Evolutionary conservation across 2,888 invertebrate genomes (phyloP), one percentile per base, ranked within the genome.

Genomic region (Bembecia ichneumoniformis): DNA sequence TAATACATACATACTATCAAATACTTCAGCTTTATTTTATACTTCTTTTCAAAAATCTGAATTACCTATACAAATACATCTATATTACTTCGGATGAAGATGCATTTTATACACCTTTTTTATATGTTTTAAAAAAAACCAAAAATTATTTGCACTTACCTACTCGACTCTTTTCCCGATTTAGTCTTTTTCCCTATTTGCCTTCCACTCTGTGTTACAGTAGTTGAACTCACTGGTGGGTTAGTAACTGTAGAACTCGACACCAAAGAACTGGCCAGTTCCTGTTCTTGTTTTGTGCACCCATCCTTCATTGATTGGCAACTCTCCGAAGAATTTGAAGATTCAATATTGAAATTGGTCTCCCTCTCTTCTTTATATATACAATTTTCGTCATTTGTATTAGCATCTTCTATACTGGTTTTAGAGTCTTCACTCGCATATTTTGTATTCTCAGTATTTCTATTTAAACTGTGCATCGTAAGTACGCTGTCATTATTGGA

Each of bases 291-390:
- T 51, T 84, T 86, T 5, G 77, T 61, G 14, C 67, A 62, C 0
- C 73, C 62, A 47, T 87, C 87, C 54, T 84, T 87, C 75, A 82
- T 73, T 16, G 87, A 87, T 46, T 87, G 83, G 62, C 82, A 82
- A 54, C 87, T 87, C 55, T 87, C 87, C 1, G 87, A 87, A 1
- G 87, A 87, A 53, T 86, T 87, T 36, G 87, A 87, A 5, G 83
- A 84, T 57, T 87, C 87, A 82, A 87, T 86, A 59, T 86, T 86
- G 59, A 71, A 87, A 59, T 84, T 87, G 17, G 83, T 72, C 67
- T 86, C 86, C 53, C 86, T 77, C 48, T 84, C 86, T 51, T 86
- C 82, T 62, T 84, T 86, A 53, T 77, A 82, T 73, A 83, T 77
- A 56, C 82, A 83, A 58, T 82, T 83, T 51, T 86, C 87, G 55